These are phyloP conservation scores for Erythrocercus mccallii DNA, from an alignment of 2,113 vertebrate genomes.

Conservation along the genomic window DNA sequence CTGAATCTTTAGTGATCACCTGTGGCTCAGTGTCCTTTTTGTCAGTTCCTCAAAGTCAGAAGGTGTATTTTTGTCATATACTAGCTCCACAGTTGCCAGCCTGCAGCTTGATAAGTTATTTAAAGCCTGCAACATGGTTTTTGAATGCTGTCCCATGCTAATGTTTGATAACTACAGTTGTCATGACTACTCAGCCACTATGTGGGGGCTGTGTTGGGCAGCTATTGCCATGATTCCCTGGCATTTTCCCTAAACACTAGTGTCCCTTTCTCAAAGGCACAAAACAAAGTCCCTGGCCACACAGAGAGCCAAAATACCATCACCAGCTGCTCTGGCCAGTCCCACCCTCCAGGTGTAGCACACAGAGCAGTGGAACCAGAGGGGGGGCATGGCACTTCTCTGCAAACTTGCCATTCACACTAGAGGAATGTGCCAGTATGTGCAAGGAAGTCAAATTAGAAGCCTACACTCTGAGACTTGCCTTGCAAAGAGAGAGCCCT, in stretches of 20 bases:
- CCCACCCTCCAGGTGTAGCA: not conserved
- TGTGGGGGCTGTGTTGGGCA: not conserved
- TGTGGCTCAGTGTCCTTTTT: not conserved
- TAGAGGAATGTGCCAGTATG: not conserved
- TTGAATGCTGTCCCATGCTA: not conserved
- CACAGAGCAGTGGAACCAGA: not conserved
- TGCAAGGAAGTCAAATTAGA: not conserved
- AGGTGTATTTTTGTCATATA: not conserved
- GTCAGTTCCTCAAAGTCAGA: not conserved
- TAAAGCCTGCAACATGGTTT: not conserved
- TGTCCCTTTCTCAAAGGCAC: not conserved
- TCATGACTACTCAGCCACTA: slow-evolving; percentile 1
- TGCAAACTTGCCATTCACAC: not conserved
- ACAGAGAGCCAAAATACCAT: not conserved
- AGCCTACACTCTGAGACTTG: not conserved
- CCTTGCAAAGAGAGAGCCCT: not conserved
- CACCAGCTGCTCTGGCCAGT: not conserved
- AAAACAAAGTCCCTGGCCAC: not conserved
- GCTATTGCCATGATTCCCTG: not conserved
- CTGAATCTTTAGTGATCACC: not conserved
- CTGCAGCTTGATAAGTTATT: not conserved
- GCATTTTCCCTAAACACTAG: not conserved
- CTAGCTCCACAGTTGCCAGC: not conserved
- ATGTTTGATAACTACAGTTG: not conserved
- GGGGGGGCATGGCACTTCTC: not conserved